These are phyloP conservation scores for Acanthochromis polyacanthus DNA, from an alignment of 2,113 vertebrate species.

Conservation along the genomic window DNA sequence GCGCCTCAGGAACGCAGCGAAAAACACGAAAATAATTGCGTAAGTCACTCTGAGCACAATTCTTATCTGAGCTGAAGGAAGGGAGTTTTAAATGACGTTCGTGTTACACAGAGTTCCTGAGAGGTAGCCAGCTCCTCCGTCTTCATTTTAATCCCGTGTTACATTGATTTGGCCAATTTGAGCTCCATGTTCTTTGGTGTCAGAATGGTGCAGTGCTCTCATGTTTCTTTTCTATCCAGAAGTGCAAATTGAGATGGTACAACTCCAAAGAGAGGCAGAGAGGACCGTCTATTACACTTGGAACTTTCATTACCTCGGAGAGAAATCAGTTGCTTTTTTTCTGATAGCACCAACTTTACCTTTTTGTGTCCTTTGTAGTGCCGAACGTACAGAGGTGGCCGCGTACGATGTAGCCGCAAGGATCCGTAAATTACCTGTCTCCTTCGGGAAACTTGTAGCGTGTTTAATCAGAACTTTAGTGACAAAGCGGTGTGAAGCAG, in stretches of 20 bases:
- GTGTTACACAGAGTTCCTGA: neutral
- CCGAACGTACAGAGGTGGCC: neutral
- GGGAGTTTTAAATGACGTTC: neutral
- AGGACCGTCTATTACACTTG: neutral
- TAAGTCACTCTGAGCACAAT: neutral
- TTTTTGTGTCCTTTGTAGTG: slow-evolving; percentile 12
- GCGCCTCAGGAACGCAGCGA: neutral
- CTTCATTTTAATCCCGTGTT: neutral
- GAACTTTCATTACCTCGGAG: slow-evolving; percentile 6
- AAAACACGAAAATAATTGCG: slow-evolving; percentile 18
- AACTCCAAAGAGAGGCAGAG: neutral
- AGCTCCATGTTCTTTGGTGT: neutral
- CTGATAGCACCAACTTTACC: slow-evolving; percentile 15
- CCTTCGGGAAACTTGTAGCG: slow-evolving; percentile 13
- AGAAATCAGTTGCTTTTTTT: neutral
- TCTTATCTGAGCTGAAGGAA: neutral
- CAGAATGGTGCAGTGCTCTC: neutral
- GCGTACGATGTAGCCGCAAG: neutral
- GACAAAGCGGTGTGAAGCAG: slow-evolving; percentile 71
- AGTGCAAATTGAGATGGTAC: neutral
- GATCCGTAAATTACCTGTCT: slow-evolving; percentile 34
- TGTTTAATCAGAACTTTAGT: slow-evolving; percentile 57
- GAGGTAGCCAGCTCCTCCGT: neutral
- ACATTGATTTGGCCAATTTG: neutral
- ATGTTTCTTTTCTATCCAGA: neutral